These are phyloP conservation scores for Dryadula phaetusa DNA, from an alignment of 2,888 invertebrate species.

Conservation along the genomic window DNA sequence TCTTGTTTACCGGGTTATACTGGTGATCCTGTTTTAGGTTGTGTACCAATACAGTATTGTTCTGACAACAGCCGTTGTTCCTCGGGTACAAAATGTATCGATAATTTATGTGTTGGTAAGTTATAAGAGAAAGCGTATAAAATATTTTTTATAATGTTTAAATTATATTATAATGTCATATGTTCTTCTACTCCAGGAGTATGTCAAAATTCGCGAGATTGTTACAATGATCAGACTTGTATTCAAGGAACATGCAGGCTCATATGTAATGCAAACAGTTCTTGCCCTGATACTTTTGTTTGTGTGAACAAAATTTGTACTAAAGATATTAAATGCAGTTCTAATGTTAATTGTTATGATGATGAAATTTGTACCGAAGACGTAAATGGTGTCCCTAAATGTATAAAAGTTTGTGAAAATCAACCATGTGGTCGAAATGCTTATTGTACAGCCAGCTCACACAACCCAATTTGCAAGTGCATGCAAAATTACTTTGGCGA, in stretches of 20 bases:
- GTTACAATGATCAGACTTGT: conserved; percentile 93
- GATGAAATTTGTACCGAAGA: conserved; percentile 89
- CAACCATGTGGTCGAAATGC: conserved; percentile 92
- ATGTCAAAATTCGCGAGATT: conserved; percentile 92
- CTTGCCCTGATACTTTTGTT: conserved; percentile 93
- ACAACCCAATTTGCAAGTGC: conserved; percentile 91
- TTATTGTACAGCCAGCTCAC: conserved; percentile 89
- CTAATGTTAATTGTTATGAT: conserved; percentile 88
- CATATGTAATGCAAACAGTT: conserved; percentile 90
- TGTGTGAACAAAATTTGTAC: conserved; percentile 93
- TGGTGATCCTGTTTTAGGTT: conserved; percentile 94
- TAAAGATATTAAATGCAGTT: conserved; percentile 90
- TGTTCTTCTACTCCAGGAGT: conserved; percentile 80
- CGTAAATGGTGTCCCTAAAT: conserved; percentile 89
- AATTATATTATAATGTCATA: not conserved
- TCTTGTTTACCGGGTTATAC: conserved; percentile 93
- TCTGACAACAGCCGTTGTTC: conserved; percentile 92
- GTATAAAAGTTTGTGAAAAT: conserved; percentile 89
- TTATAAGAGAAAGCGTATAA: conserved; percentile 38
- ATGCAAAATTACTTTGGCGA: conserved; percentile 92
- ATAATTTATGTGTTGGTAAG: conserved; percentile 91
- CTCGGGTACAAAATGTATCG: conserved; percentile 92
- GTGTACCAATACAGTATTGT: conserved; percentile 93
- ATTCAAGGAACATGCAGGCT: conserved; percentile 93
- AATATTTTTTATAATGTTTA: not conserved